These are phyloP conservation scores for Macaria liturata DNA, from an alignment of 2,888 invertebrate species.

Conservation along the genomic window DNA sequence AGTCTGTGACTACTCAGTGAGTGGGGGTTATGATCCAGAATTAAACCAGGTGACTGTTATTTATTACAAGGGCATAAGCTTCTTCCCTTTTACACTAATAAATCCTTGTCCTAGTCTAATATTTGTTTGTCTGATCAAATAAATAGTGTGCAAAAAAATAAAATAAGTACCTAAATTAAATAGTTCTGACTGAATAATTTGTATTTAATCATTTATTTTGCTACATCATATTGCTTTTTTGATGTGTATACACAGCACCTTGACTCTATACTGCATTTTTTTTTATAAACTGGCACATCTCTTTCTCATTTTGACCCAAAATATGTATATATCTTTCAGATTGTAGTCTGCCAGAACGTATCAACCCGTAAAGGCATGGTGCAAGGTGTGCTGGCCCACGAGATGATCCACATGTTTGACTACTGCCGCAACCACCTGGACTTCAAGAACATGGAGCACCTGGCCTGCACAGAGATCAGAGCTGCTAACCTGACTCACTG, in stretches of 20 bases:
- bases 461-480: conserved; percentile 97
- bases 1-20: conserved; percentile 91
- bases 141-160: no score
- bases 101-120: no score
- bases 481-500: conserved; percentile 98
- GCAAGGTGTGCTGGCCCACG: conserved; percentile 93
- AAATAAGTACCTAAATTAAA: no score
- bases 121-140: no score
- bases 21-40: conserved; percentile 95
- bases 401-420: conserved; percentile 98
- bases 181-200: no score
- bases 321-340: conserved; percentile 78
- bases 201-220: no score
- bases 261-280: no score
- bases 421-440: conserved; percentile 94
- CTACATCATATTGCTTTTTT: no score
- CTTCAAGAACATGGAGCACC: conserved; percentile 94
- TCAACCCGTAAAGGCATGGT: conserved; percentile 87
- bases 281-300: no score
- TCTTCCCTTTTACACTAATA: no score
- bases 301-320: background rate
- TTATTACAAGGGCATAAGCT: no score
- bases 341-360: conserved; percentile 96
- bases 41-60: conserved; percentile 85
- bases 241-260: no score